phyloP scores from a whole-genome alignment of 2,113 vertebrate genomes.

The Aramus guarauna region DNA sequence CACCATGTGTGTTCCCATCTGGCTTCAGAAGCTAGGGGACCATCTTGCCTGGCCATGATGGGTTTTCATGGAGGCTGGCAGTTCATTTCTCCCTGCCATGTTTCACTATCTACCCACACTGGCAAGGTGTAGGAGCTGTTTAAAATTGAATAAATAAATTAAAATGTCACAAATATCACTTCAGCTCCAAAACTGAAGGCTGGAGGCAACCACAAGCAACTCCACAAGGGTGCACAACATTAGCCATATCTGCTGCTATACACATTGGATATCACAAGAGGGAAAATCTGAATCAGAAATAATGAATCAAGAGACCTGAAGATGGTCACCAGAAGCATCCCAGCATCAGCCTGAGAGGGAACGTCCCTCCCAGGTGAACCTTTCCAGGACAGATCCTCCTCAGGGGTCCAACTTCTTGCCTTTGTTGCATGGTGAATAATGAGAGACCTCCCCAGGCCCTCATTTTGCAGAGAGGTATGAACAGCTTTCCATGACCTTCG shows the following conservation, averaged over 20 bases:
- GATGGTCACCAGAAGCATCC: not conserved
- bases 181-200: not conserved
- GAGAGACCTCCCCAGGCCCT: not conserved
- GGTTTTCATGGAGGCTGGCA: fast-evolving
- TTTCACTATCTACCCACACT: not conserved
- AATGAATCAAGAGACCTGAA: not conserved
- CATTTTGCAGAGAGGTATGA: not conserved
- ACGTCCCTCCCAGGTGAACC: not conserved
- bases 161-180: not conserved
- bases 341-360: not conserved
- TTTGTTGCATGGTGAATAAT: not conserved
- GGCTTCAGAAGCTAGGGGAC: not conserved
- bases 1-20: not conserved
- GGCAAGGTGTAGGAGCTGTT: not conserved
- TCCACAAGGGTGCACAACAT: not conserved
- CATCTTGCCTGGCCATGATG: fast-evolving
- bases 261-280: not conserved
- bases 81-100: not conserved
- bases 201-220: not conserved
- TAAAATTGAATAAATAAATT: not conserved
- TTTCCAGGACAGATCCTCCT: not conserved
- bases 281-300: not conserved
- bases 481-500: not conserved
- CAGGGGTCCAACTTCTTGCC: not conserved
- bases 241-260: not conserved